Evolutionary conservation across 2,888 invertebrate genomes (phyloP), one percentile per base, ranked within the genome.

Genomic region (Brachyopa scutellaris): DNA sequence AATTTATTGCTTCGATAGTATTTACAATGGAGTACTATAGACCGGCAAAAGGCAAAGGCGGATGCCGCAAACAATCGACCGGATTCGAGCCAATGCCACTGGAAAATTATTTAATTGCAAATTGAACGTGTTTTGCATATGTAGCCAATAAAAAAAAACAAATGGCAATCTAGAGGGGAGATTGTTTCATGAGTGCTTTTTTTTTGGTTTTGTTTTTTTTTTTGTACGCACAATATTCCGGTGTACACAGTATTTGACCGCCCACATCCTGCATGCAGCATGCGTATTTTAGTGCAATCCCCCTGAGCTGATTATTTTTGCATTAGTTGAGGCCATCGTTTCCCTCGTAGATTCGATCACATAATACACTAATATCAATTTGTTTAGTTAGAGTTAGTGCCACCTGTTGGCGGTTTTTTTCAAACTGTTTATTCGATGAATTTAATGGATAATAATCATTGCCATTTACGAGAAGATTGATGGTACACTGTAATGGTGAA

Each of bases 41-140:
- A 29, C 29, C 17, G 29, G 45, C 29, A 33, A 47, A 42, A 26
- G 29, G 45, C 29, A 33, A 47, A 42, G 33, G 62, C 80, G 80
- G 82, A 82, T 82, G 82, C 47, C 59, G 53, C 69, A 70, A 77
- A 82, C 82, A 82, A 82, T 82, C 77, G 77, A 77, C 76, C 82
- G 82, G 77, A 82, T 77, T 82, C 64, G 23, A 76, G 59, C 66
- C 82, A 82, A 82, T 82, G 82, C 82, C 70, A 82, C 82, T 82
- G 77, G 70, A 82, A 82, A 82, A 82, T 82, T 82, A 82, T 82
- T 82, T 82, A 82, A 82, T 82, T 82, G 70, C 82, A 77, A 82
- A 70, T 77, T 82, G 76, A 66, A 77, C 70, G 82, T 82, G 82
- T 82, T 82, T 82, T 82, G 76, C 80, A 80, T 80, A 45, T 59